Evolutionary conservation across 2,113 vertebrate genomes (phyloP).

Genomic region (Gasterosteus nipponicus): DNA sequence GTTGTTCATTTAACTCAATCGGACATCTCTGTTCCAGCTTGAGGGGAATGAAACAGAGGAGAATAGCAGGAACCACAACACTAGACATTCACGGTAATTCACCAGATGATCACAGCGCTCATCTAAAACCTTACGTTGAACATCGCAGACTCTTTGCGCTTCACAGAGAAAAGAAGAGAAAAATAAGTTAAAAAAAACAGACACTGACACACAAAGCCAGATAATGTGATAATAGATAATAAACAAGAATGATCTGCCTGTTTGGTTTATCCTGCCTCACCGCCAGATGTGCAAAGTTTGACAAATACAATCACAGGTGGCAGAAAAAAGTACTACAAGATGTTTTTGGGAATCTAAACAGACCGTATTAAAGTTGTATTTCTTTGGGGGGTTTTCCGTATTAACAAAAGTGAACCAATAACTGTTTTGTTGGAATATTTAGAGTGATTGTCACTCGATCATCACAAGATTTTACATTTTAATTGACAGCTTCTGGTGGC

Average conservation of each 20-base stretch:
- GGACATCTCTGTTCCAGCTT: constrained; percentile 41
- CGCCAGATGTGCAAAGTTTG: constrained; percentile 9
- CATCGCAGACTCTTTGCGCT: not conserved
- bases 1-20: too few relatives aligned
- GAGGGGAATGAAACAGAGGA: constrained; percentile 30
- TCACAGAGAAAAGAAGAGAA: not conserved
- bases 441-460: not conserved
- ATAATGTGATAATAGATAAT: not conserved
- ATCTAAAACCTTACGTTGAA: not conserved
- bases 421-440: not conserved
- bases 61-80: not conserved
- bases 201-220: not conserved
- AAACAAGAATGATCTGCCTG: not conserved
- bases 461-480: not conserved
- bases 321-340: too few relatives aligned
- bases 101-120: constrained; percentile 1
- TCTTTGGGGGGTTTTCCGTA: not conserved
- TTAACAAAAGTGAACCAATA: not conserved
- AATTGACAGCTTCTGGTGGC: not conserved
- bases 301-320: not conserved
- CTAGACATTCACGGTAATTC: not conserved
- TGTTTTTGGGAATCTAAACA: not conserved
- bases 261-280: constrained; percentile 11
- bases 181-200: not conserved
- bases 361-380: not conserved